A percentile compares a stretch with the other conserved stretches of the same genome.
Conservation (phyloP, 2,113 vertebrate species). For the Rhea americana region DNA sequence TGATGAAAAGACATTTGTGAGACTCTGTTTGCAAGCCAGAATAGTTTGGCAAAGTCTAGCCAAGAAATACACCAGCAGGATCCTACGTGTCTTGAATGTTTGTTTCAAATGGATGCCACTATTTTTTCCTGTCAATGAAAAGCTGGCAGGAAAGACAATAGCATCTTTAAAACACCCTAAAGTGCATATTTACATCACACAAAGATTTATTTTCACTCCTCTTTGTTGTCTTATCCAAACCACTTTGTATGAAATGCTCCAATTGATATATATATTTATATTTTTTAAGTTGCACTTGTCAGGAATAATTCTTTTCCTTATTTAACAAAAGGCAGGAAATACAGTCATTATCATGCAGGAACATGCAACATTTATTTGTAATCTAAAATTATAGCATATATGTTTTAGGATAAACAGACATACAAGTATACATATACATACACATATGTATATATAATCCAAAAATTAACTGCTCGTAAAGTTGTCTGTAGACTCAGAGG, state of each 20-base stretch:
- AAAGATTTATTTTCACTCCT: neutral
- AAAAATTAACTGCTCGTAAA: neutral
- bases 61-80: neutral
- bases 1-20: constrained; percentile 8
- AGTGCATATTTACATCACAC: neutral
- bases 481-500: neutral
- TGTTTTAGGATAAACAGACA: neutral
- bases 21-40: neutral
- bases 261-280: neutral
- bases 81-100: neutral
- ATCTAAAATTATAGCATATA: neutral
- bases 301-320: neutral
- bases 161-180: neutral
- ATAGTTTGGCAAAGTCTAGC: neutral
- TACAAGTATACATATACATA: neutral
- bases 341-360: neutral
- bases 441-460: neutral
- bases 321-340: neutral
- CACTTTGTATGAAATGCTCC: neutral
- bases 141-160: neutral
- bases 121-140: neutral
- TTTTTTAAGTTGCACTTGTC: neutral
- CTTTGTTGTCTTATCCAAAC: neutral
- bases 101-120: neutral
- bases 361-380: neutral